A percentile compares a stretch with the other conserved stretches of the same genome.
These are phyloP conservation scores for Cyrtorhinus lividipennis DNA, from an alignment of 1,140 invertebrate species.

Conservation along the genomic window DNA sequence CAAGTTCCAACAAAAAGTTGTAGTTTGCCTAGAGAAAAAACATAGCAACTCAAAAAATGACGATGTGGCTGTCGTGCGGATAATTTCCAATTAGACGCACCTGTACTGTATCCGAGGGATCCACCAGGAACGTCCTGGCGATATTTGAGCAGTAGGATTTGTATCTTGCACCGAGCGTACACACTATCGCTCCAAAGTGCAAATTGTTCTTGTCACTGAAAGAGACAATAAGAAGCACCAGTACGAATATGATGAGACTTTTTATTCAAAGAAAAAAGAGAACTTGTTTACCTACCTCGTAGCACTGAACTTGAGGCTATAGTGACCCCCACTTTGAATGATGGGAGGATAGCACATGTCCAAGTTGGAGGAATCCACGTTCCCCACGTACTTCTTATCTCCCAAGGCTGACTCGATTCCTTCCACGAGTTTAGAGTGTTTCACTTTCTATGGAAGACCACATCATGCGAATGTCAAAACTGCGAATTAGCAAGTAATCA, in stretches of 20 bases:
- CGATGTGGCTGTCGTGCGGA: no score
- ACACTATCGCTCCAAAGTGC: constrained; percentile 93
- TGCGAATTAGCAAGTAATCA: neutral
- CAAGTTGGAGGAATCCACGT: constrained; percentile 71
- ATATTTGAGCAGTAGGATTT: constrained; percentile 99
- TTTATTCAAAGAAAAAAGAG: no score
- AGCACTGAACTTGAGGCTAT: constrained; percentile 92
- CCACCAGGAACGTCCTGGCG: constrained; percentile 90
- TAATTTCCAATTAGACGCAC: no score
- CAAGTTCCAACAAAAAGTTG: constrained; percentile 78
- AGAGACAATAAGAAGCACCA: constrained; percentile 18
- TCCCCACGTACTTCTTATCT: constrained; percentile 84
- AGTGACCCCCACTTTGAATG: constrained; percentile 95
- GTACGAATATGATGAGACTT: no score
- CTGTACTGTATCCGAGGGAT: constrained; percentile 65
- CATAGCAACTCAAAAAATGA: no score
- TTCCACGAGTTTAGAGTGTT: constrained; percentile 87
- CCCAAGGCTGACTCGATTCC: constrained; percentile 79
- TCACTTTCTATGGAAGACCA: constrained; percentile 63
- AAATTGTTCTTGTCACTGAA: constrained; percentile 82
- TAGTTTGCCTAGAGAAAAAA: constrained; percentile 59
- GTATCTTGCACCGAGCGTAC: constrained; percentile 85
- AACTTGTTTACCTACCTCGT: constrained; percentile 40
- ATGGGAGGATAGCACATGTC: constrained; percentile 98
- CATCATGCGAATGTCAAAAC: neutral